Evolutionary conservation across 2,888 invertebrate genomes (phyloP).

Genomic region (Melanostoma scalare): DNA sequence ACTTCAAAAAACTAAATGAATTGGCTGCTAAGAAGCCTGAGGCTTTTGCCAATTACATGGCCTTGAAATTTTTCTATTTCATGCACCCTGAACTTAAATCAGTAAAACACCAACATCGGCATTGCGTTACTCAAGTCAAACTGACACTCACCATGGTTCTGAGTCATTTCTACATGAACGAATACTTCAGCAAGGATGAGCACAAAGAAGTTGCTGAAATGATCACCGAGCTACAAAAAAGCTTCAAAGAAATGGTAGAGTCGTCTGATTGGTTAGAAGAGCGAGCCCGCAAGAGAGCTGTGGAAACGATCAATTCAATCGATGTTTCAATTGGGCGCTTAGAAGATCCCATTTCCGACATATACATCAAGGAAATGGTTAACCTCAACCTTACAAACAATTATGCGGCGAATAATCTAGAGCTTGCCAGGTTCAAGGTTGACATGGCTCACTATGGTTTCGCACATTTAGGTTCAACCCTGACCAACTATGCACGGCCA

Average conservation of each 20-base stretch:
- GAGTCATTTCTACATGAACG: conserved; percentile 69
- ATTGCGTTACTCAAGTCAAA: conserved; percentile 35
- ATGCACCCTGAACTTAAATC: conserved; percentile 77
- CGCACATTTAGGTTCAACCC: conserved; percentile 62
- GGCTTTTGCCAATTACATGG: conserved; percentile 79
- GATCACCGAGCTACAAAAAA: conserved; percentile 76
- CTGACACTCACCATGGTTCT: conserved; percentile 10
- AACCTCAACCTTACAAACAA: conserved; percentile 74
- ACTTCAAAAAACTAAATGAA: conserved; percentile 76
- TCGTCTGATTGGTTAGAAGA: conserved; percentile 78
- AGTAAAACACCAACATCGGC: conserved; percentile 72
- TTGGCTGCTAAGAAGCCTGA: conserved; percentile 75
- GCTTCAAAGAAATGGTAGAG: conserved; percentile 73
- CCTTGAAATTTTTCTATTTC: conserved; percentile 76
- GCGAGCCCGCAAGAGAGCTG: conserved; percentile 77
- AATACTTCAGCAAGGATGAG: conserved; percentile 75
- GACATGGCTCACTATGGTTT: conserved; percentile 75
- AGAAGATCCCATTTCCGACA: conserved; percentile 74
- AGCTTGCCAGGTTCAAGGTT: conserved; percentile 74
- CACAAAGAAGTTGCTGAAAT: conserved; percentile 74
- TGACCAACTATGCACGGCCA: conserved; percentile 69
- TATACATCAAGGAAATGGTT: conserved; percentile 74
- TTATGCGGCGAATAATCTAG: conserved; percentile 75
- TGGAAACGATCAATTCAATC: conserved; percentile 67
- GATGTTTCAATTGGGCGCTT: conserved; percentile 74